phyloP scores from a whole-genome alignment of 2,113 vertebrate species.

The Elachura formosa region DNA sequence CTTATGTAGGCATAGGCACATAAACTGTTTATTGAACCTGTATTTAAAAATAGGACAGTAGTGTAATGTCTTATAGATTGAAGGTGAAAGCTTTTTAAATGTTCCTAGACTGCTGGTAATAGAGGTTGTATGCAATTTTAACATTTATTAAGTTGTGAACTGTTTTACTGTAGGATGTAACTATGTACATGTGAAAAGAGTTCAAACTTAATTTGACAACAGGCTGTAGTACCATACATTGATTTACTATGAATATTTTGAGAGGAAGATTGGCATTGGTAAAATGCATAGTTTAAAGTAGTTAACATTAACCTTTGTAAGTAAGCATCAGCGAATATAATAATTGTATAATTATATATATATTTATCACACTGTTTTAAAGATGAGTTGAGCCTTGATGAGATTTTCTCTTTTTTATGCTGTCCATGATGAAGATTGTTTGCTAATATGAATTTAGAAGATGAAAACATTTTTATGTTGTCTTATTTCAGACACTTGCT shows the following conservation, averaged over 20 bases:
- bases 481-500: neutral
- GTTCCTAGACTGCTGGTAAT: conserved; percentile 14
- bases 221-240: neutral
- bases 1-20: neutral
- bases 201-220: neutral
- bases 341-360: neutral
- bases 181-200: neutral
- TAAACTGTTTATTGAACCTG: conserved; percentile 38
- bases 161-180: conserved; percentile 4
- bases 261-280: neutral
- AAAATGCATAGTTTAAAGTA: conserved; percentile 28
- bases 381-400: neutral
- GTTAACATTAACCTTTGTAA: neutral
- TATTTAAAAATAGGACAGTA: conserved; percentile 48
- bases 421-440: neutral
- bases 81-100: conserved; percentile 37
- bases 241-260: conserved; percentile 26
- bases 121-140: conserved; percentile 2
- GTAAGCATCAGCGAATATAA: neutral
- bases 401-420: neutral
- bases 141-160: neutral
- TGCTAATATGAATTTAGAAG: neutral
- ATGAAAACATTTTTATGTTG: too few relatives aligned
- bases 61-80: neutral
- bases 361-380: neutral